Conservation (phyloP, 2,113 vertebrate species). For the Vulpes lagopus region DNA sequence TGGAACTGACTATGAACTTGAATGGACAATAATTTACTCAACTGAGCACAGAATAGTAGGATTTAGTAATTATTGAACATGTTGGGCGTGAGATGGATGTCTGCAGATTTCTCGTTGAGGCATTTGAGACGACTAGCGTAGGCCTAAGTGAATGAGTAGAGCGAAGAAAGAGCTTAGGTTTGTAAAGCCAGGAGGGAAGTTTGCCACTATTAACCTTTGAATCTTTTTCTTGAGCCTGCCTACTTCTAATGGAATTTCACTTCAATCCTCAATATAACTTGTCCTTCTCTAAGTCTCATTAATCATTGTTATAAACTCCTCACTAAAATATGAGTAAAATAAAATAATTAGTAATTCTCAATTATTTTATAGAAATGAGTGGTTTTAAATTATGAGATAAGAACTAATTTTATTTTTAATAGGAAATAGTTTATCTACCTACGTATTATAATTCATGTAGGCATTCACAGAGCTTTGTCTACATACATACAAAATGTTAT, state of each 20-base stretch:
- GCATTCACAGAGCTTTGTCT: not conserved
- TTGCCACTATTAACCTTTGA: conserved; percentile 44
- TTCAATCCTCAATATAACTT: conserved; percentile 42
- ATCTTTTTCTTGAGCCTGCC: not conserved
- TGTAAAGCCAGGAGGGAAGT: conserved; percentile 41
- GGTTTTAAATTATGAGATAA: conserved; percentile 52
- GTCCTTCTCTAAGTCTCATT: not conserved
- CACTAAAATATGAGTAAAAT: conserved; percentile 31
- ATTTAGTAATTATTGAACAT: conserved; percentile 40
- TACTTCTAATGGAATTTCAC: conserved; percentile 46
- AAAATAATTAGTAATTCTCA: conserved; percentile 37
- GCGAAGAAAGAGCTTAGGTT: not conserved
- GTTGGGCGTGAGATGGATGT: not conserved
- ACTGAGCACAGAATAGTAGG: conserved; percentile 19
- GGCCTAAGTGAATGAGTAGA: conserved; percentile 49
- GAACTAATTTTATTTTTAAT: conserved; percentile 59
- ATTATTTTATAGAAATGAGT: conserved; percentile 4
- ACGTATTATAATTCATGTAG: conserved; percentile 37
- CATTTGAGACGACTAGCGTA: not conserved
- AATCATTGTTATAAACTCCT: conserved; percentile 14
- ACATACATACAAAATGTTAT: not conserved
- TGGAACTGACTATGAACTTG: conserved; percentile 43
- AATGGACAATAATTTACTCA: conserved; percentile 59
- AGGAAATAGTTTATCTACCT: not conserved
- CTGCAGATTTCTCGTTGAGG: not conserved